These are phyloP conservation scores for Holcopasites calliopsidis DNA, from an alignment of 1,140 invertebrate genomes.

Conservation along the genomic window DNA sequence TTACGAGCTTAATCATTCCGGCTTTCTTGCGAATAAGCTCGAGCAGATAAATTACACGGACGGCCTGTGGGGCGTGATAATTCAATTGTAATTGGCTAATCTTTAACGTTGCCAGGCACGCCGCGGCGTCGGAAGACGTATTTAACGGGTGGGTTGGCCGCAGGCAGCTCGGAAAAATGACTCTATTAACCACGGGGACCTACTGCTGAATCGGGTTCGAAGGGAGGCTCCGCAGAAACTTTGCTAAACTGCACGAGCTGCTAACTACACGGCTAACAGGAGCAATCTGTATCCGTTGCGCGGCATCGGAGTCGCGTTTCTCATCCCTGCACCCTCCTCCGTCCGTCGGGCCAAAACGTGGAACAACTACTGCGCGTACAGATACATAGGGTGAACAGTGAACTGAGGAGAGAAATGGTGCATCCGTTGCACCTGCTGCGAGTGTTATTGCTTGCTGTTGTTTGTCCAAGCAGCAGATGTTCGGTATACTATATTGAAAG, in stretches of 20 bases:
- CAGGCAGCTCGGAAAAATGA: slow-evolving; percentile 76
- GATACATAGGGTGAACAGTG: not conserved
- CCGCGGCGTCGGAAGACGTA: slow-evolving; percentile 63
- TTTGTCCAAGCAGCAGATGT: too few species aligned
- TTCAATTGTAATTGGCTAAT: slow-evolving; percentile 80
- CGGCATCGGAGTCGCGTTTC: slow-evolving; percentile 28
- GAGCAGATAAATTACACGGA: slow-evolving; percentile 71
- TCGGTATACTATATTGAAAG: too few species aligned
- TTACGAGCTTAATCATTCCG: slow-evolving; percentile 53
- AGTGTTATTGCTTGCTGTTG: too few species aligned
- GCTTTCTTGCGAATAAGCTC: slow-evolving; percentile 20
- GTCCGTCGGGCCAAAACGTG: not conserved
- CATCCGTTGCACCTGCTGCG: too few species aligned
- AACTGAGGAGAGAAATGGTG: not conserved
- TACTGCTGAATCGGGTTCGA: slow-evolving; percentile 55
- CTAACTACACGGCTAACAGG: slow-evolving; percentile 76
- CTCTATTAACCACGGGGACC: slow-evolving; percentile 76
- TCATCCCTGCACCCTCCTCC: slow-evolving; percentile 28
- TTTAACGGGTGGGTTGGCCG: slow-evolving; percentile 61
- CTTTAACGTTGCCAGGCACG: slow-evolving; percentile 71
- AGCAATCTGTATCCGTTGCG: slow-evolving; percentile 73
- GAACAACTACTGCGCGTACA: not conserved
- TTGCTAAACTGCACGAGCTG: slow-evolving; percentile 71
- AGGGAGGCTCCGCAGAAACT: slow-evolving; percentile 67
- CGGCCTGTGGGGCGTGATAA: slow-evolving; percentile 67